Conservation (phyloP, 2,113 vertebrate species). For the Bungarus multicinctus region DNA sequence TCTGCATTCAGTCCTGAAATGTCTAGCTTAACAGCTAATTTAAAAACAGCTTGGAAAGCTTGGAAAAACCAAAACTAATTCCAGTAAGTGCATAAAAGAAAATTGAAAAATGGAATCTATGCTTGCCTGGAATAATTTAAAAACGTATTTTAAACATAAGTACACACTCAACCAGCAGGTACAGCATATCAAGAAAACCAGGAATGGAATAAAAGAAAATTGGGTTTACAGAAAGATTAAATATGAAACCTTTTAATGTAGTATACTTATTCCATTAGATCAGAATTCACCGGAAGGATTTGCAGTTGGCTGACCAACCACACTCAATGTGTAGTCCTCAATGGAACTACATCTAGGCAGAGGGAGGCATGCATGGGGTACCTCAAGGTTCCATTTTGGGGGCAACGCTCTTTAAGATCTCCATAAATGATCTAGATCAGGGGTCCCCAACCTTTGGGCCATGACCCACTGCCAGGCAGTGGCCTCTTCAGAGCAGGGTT, state of each 20-base stretch:
- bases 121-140: constrained; percentile 10
- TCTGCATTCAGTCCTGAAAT: not conserved
- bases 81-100: not conserved
- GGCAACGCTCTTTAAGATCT: too few species aligned
- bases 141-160: not conserved
- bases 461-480: not conserved
- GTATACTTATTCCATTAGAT: constrained; percentile 43
- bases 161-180: not conserved
- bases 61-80: not conserved
- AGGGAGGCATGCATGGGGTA: not conserved
- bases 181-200: not conserved
- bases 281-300: not conserved
- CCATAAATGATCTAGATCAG: not conserved
- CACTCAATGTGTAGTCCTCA: not conserved
- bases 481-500: not conserved
- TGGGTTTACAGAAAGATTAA: constrained; percentile 15
- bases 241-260: constrained; percentile 15
- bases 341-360: not conserved
- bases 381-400: not conserved
- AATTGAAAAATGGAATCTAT: constrained; percentile 7
- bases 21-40: not conserved
- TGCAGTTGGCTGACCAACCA: not conserved
- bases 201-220: not conserved
- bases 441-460: not conserved
- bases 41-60: not conserved